Conservation (phyloP, 2,113 vertebrate genomes). For the Mobula birostris region DNA sequence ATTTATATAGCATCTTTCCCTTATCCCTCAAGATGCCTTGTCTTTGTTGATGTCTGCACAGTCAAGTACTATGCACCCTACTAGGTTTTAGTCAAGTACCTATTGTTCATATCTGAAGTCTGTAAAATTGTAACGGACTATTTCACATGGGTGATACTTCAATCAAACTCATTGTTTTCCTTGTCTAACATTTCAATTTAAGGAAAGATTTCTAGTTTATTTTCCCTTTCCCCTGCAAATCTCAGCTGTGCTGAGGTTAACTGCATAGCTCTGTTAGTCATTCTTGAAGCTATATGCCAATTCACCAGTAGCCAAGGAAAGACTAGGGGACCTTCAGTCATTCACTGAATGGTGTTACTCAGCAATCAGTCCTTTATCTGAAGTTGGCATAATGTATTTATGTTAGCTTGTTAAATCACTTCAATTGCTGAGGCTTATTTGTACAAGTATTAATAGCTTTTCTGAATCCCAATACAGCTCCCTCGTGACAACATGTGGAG, state of each 20-base stretch:
- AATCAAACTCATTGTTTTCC: not conserved
- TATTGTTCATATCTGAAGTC: not conserved
- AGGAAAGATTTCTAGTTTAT: not conserved
- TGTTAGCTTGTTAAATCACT: not conserved
- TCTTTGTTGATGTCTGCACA: not conserved
- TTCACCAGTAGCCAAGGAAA: not conserved
- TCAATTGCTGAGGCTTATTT: not conserved
- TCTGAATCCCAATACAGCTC: not conserved
- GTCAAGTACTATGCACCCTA: not conserved
- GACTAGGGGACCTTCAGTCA: not conserved
- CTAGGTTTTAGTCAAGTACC: not conserved
- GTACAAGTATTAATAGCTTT: not conserved
- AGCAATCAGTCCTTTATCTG: not conserved
- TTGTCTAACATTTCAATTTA: not conserved
- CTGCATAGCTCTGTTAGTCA: not conserved
- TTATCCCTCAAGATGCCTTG: not conserved
- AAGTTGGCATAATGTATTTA: not conserved
- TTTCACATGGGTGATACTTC: not conserved
- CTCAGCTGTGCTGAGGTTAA: not conserved
- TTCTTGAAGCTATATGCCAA: not conserved
- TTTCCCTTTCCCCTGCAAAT: not conserved
- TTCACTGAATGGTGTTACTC: not conserved
- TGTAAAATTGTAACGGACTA: not conserved
- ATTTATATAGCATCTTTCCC: rapidly evolving
- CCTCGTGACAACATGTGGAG: not conserved